phyloP scores from a whole-genome alignment of 2,888 invertebrate species.

The Gymnoscelis rufifasciata region DNA sequence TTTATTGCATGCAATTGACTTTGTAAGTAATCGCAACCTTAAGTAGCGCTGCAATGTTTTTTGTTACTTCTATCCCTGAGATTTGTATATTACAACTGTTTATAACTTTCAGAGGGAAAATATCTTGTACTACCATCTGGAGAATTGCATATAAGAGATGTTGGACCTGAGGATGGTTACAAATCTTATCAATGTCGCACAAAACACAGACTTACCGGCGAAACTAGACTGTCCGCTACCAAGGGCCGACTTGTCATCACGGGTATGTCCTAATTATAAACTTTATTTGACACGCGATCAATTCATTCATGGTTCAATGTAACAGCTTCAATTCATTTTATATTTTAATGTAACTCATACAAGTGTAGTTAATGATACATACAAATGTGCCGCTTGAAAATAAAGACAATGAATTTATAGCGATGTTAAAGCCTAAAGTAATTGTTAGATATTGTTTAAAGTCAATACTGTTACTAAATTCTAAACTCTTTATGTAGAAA shows the following conservation, averaged over 20 bases:
- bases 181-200: constrained; percentile 96
- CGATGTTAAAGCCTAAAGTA: constrained; percentile 25
- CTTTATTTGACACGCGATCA: constrained; percentile 29
- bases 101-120: constrained; percentile 87
- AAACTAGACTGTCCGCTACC: constrained; percentile 94
- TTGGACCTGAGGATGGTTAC: constrained; percentile 95
- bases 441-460: constrained; percentile 14
- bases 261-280: constrained; percentile 82
- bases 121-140: constrained; percentile 96
- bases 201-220: constrained; percentile 94
- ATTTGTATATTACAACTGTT: constrained; percentile 21
- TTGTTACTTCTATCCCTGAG: constrained; percentile 4
- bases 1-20: constrained; percentile 62
- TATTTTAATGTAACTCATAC: constrained; percentile 10
- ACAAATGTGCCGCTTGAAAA: not conserved
- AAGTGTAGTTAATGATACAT: not conserved
- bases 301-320: constrained; percentile 27
- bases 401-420: constrained; percentile 36
- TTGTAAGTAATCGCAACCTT: constrained; percentile 70
- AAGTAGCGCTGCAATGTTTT: constrained; percentile 45
- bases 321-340: constrained; percentile 15
- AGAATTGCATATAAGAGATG: constrained; percentile 96
- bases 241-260: constrained; percentile 96
- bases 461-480: no score
- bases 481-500: no score